Evolutionary conservation across 2,113 vertebrate species (phyloP).

Genomic region (Mustelus asterias): DNA sequence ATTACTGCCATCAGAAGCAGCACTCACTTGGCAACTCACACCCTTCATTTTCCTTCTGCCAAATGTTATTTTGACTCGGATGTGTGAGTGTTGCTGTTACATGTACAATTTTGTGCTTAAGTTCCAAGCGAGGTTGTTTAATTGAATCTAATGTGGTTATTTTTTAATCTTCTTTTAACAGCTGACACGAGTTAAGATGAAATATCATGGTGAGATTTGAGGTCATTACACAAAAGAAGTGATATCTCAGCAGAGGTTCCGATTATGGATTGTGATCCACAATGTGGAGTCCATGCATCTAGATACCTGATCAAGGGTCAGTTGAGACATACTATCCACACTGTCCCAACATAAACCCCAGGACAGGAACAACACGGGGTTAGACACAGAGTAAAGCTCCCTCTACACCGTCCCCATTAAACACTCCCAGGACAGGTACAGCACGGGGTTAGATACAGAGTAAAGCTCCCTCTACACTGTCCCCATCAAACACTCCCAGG

Average conservation of each 20-base stretch:
- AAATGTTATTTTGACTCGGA: background rate
- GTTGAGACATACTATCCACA: background rate
- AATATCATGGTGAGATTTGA: background rate
- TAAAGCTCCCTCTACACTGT: too few relatives aligned
- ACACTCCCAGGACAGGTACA: too few relatives aligned
- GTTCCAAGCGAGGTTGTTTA: background rate
- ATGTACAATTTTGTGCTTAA: background rate
- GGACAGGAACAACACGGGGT: too few relatives aligned
- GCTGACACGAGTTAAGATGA: background rate
- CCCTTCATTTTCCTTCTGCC: slow-evolving; percentile 25
- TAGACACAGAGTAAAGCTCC: too few relatives aligned
- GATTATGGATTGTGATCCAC: background rate
- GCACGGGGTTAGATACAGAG: too few relatives aligned
- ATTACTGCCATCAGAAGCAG: background rate
- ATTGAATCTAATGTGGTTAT: background rate
- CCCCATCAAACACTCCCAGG: too few relatives aligned
- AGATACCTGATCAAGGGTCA: too few relatives aligned
- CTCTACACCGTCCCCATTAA: too few relatives aligned
- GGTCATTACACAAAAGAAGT: background rate
- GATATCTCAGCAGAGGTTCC: background rate
- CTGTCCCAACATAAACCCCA: too few relatives aligned
- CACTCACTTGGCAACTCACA: background rate
- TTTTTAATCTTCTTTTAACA: background rate
- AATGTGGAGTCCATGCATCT: too few relatives aligned
- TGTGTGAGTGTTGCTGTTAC: background rate